phyloP scores from a whole-genome alignment of 2,797 vertebrate genomes.

The Chelidonichthys spinosus region DNA sequence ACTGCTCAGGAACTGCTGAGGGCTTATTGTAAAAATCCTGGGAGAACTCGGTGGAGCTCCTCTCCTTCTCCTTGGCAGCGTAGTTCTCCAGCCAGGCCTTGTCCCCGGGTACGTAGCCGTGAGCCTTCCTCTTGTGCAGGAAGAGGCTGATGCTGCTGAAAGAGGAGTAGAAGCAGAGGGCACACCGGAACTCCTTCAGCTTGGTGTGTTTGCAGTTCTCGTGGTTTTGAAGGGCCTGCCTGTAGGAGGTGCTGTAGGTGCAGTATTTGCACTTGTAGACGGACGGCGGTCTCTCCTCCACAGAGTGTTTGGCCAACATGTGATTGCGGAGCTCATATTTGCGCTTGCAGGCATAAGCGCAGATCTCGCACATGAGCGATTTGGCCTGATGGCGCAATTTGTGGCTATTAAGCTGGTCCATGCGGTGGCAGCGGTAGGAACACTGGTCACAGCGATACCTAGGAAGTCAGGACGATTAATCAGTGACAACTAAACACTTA shows the following conservation, averaged over 20 bases:
- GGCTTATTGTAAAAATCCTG: constrained; percentile 73
- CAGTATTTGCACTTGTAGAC: constrained; percentile 93
- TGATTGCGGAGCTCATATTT: constrained; percentile 96
- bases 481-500: neutral
- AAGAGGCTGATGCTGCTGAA: constrained; percentile 97
- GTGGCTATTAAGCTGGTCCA: constrained; percentile 97
- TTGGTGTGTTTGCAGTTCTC: constrained; percentile 98
- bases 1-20: constrained; percentile 4
- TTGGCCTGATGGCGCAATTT: constrained; percentile 96
- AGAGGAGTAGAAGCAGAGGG: constrained; percentile 91
- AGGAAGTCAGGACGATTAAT: constrained; percentile 2
- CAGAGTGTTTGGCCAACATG: constrained; percentile 90
- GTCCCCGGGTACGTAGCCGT: constrained; percentile 93
- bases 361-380: constrained; percentile 95
- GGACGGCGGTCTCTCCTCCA: constrained; percentile 75
- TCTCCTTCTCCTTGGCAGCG: constrained; percentile 87
- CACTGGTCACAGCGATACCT: constrained; percentile 98
- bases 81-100: constrained; percentile 91
- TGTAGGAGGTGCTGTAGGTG: constrained; percentile 90
- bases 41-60: constrained; percentile 65
- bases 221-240: constrained; percentile 93
- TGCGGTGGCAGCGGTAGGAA: constrained; percentile 94
- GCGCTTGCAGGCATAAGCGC: constrained; percentile 95
- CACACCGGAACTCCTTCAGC: constrained; percentile 90
- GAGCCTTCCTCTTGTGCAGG: constrained; percentile 95